A percentile compares a stretch with the other conserved stretches of the same genome.
Conservation (phyloP, 92 coral and sea anemone genomes). For the Paramuricea clavata region DNA sequence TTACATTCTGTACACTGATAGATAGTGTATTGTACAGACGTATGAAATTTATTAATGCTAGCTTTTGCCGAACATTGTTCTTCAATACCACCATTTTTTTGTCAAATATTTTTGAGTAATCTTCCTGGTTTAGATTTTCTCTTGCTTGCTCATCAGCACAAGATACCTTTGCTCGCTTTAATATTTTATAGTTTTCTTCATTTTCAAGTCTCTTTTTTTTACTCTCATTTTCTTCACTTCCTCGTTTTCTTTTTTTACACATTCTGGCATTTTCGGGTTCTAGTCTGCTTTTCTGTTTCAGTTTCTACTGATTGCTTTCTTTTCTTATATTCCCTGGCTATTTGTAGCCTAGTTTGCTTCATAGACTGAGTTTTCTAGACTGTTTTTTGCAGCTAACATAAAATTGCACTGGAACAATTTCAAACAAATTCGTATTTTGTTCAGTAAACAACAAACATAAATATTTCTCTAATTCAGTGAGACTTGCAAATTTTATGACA, state of each 20-base stretch:
- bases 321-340: background rate
- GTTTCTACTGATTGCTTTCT: background rate
- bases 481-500: background rate
- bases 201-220: background rate
- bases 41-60: constrained; percentile 46
- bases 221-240: background rate
- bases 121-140: background rate
- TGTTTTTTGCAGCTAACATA: background rate
- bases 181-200: background rate
- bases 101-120: constrained; percentile 50
- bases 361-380: background rate
- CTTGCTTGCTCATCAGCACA: background rate
- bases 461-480: background rate
- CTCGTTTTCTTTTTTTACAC: no score
- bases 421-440: background rate
- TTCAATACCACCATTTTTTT: constrained; percentile 54
- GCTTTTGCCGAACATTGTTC: constrained; percentile 67
- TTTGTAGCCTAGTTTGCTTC: background rate
- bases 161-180: no score
- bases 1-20: constrained; percentile 11
- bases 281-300: background rate
- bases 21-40: background rate
- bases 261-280: background rate
- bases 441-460: background rate
- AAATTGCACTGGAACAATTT: background rate